Evolutionary conservation across 1,140 invertebrate genomes (phyloP), one percentile per base, ranked within the genome.

Genomic region (Adelges cooleyi): DNA sequence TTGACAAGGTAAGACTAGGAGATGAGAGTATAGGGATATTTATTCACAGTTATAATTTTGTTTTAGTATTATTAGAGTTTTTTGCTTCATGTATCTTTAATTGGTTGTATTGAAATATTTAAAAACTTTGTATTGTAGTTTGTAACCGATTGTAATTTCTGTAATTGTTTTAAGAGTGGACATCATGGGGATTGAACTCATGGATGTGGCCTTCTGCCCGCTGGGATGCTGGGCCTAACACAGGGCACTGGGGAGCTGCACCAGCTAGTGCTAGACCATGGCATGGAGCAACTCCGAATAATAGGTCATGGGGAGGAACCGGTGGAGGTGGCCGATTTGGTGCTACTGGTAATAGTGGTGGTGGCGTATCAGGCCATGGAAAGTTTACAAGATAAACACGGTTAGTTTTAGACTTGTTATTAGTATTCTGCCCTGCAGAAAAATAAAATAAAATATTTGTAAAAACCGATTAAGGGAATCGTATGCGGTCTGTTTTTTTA

Each of bases 331-430:
- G 56, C 40, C 56, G 56, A 62, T 23, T 62, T 25, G 56, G 56
- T 42, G 56, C 56, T 46, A n/a, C 40, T 62, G 56, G 56, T 29
- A 62, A 62, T 62, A 62, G 56, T 62, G 18, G 56, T 62, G 13
- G 56, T 40, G 53, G 53, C 53, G 38, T 42, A 46, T 48, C 40
- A 62, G 44, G 25, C 56, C 56, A 62, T 46, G 40, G 38, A 27
- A 62, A 62, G 25, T 62, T 62, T 62, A 62, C 38, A 62, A 62
- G 56, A 62, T 62, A 62, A 48, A 62, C 56, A 33, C 42, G 56
- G 56, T 5, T 29, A 33, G 38, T 46, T 18, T 27, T 27, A 17
- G 1, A 52, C 5, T n/a, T 15, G 27, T 50, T 33, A 33, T 33
- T 33, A 6, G 29, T 33, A 33, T 33, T 33, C n/a, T n/a, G n/a